phyloP scores from a whole-genome alignment of 2,113 vertebrate species.

The Microcebus tavaratra region DNA sequence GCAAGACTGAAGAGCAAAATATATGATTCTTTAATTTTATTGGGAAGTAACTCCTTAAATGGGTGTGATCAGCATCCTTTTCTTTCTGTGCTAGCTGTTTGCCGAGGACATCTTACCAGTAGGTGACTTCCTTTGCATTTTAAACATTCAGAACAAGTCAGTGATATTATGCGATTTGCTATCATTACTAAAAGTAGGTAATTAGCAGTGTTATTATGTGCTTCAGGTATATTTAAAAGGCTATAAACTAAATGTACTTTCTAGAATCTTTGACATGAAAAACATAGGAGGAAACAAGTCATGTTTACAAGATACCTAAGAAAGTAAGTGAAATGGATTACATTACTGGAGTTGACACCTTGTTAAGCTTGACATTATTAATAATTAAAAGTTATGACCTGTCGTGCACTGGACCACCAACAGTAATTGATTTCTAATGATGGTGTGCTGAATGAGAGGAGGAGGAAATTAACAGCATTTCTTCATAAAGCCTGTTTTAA shows the following conservation, averaged over 20 bases:
- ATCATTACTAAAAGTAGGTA: constrained; percentile 70
- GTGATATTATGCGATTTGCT: constrained; percentile 75
- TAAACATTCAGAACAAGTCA: constrained; percentile 76
- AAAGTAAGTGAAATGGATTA: constrained; percentile 76
- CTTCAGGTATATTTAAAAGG: constrained; percentile 58
- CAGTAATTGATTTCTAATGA: constrained; percentile 81
- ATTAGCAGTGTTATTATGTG: constrained; percentile 77
- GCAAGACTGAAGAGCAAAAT: constrained; percentile 59
- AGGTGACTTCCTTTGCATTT: constrained; percentile 85
- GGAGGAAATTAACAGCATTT: constrained; percentile 74
- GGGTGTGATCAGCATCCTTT: constrained; percentile 73
- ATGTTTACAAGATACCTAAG: constrained; percentile 64
- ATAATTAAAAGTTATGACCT: constrained; percentile 83
- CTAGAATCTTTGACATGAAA: constrained; percentile 67
- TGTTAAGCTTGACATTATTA: constrained; percentile 79
- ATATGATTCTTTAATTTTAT: constrained; percentile 74
- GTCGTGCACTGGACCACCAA: constrained; percentile 66
- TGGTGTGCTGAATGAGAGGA: constrained; percentile 65
- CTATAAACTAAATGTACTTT: constrained; percentile 70
- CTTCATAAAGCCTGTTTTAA: constrained; percentile 69
- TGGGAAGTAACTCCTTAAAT: constrained; percentile 78
- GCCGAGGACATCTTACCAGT: constrained; percentile 81
- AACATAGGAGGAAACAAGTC: constrained; percentile 67
- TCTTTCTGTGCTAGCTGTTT: constrained; percentile 81
- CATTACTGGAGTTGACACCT: constrained; percentile 65